A percentile compares a stretch with the other conserved stretches of the same genome.
Evolutionary conservation across 2,113 vertebrate species (phyloP).

Genomic region (Labrus mixtus): DNA sequence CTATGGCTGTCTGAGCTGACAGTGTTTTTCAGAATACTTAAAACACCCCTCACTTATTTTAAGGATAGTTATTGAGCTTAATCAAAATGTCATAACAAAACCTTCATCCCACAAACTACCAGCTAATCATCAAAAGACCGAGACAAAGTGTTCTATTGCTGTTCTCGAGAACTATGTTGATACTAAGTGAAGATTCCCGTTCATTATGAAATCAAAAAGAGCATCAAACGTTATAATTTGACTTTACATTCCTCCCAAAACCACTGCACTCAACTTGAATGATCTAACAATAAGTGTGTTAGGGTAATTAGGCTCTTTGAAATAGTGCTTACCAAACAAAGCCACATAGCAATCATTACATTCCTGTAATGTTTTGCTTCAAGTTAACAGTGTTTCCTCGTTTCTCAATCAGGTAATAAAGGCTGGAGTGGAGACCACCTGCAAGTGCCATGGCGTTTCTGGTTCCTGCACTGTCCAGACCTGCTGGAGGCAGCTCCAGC

Average conservation of each 20-base stretch:
- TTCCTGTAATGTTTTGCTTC: conserved; percentile 31
- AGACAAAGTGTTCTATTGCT: conserved; percentile 43
- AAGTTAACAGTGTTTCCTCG: conserved; percentile 36
- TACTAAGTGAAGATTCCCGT: conserved; percentile 19
- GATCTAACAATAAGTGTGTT: conserved; percentile 30
- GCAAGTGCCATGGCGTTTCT: conserved; percentile 96
- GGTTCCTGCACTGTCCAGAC: conserved; percentile 97
- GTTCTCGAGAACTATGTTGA: conserved; percentile 10
- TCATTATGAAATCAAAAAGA: conserved; percentile 49
- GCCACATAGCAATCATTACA: conserved; percentile 26
- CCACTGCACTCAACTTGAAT: conserved; percentile 14
- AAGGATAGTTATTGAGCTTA: conserved; percentile 71
- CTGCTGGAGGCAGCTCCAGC: conserved; percentile 96
- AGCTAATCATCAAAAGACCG: conserved; percentile 33
- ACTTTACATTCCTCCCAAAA: conserved; percentile 17
- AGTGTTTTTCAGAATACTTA: conserved; percentile 71
- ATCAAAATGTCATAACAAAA: conserved; percentile 68
- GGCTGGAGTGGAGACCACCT: conserved; percentile 96
- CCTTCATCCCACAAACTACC: conserved; percentile 41
- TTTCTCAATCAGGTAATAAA: conserved; percentile 91
- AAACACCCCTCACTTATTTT: conserved; percentile 69
- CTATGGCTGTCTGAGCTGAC: conserved; percentile 76
- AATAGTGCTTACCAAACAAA: conserved; percentile 61
- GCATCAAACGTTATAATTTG: conserved; percentile 23
- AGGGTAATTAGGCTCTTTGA: conserved; percentile 52